Conservation (phyloP, 2,113 vertebrate species). For the Hemicordylus capensis region DNA sequence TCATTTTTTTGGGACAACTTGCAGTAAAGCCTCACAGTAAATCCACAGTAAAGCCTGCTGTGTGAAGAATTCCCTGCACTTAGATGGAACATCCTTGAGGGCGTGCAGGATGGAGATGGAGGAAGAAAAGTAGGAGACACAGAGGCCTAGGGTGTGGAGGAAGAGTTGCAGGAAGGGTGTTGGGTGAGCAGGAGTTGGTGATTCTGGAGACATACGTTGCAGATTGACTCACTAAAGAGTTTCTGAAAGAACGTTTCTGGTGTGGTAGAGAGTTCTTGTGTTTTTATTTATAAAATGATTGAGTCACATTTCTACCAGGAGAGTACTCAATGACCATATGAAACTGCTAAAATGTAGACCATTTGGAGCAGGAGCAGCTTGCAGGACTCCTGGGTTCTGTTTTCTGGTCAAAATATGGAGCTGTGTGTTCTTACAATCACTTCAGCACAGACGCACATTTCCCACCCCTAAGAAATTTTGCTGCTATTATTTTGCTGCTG, state of each 20-base stretch:
- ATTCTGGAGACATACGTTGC: not conserved
- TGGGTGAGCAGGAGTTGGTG: fast-evolving
- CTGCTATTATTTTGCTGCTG: not conserved
- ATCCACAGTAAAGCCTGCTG: no score
- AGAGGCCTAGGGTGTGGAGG: fast-evolving
- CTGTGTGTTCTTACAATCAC: not conserved
- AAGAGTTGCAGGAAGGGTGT: fast-evolving
- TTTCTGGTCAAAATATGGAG: no score
- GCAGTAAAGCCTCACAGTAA: no score
- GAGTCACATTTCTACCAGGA: not conserved
- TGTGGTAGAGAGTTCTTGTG: no score
- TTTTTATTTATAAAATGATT: not conserved
- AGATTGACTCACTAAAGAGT: not conserved
- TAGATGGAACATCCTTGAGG: not conserved
- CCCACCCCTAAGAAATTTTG: not conserved
- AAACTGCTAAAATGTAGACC: not conserved
- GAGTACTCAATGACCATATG: not conserved
- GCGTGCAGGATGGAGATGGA: fast-evolving
- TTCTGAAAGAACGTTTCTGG: not conserved
- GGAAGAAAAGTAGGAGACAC: fast-evolving
- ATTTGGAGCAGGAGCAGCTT: not conserved
- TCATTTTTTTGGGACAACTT: no score
- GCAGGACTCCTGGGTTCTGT: not conserved
- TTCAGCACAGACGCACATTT: not conserved
- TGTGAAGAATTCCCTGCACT: no score